Percentiles rank a stretch among this genome's conserved stretches.
phyloP scores from a whole-genome alignment of 1,140 invertebrate species.

The Leptestheria dahalacensis region DNA sequence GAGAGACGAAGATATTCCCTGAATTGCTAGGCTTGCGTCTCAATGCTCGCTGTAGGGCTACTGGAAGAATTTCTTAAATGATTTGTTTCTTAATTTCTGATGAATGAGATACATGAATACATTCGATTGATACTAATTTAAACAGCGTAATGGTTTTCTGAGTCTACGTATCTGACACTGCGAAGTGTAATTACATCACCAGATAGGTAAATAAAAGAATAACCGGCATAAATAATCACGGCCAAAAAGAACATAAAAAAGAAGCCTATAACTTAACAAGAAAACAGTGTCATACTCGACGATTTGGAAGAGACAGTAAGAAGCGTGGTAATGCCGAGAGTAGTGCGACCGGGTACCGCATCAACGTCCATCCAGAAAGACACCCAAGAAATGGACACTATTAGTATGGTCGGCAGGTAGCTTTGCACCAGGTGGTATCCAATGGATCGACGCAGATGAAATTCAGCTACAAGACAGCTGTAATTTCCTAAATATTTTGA shows the following conservation, averaged over 20 bases:
- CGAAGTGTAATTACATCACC: no score
- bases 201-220: no score
- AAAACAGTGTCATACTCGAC: conserved; percentile 26
- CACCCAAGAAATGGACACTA: conserved; percentile 51
- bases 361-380: conserved; percentile 50
- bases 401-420: conserved; percentile 46
- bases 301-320: conserved; percentile 40
- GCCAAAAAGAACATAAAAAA: conserved; percentile 3
- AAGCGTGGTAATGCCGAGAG: conserved; percentile 44
- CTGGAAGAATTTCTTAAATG: no score
- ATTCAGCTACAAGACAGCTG: conserved; percentile 40
- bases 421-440: conserved; percentile 47
- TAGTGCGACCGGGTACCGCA: conserved; percentile 44
- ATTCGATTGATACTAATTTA: no score
- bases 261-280: not conserved
- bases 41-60: no score
- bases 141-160: no score
- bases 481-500: conserved; percentile 35
- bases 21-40: no score
- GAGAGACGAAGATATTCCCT: no score
- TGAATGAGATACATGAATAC: no score
- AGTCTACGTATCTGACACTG: no score
- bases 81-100: no score
- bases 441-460: conserved; percentile 38
- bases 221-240: no score